Conservation (phyloP, 2,113 vertebrate species). For the Hemichromis elongatus region DNA sequence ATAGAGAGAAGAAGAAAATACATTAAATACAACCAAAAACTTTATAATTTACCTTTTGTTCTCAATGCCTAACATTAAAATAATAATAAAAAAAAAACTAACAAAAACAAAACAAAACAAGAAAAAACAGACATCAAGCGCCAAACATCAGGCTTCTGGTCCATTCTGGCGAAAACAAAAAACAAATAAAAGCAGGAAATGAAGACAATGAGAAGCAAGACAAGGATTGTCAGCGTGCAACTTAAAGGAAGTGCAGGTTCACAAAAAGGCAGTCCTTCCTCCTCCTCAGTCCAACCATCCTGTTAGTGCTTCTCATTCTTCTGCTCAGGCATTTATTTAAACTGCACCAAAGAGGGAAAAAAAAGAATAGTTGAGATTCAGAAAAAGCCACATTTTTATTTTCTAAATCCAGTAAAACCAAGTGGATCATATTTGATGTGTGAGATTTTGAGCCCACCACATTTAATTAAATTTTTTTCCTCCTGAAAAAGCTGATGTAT, state of each 20-base stretch:
- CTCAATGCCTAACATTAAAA: neutral
- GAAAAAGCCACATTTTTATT: neutral
- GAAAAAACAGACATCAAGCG: neutral
- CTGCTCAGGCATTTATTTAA: slow-evolving; percentile 42
- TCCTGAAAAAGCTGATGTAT: neutral
- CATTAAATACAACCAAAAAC: neutral
- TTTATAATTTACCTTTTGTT: slow-evolving; percentile 1
- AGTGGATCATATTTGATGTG: neutral
- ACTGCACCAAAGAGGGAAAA: slow-evolving; percentile 47
- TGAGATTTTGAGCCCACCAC: neutral
- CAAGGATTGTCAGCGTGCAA: slow-evolving; percentile 46
- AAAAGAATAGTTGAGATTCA: neutral
- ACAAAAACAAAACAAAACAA: neutral
- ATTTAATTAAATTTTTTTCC: neutral
- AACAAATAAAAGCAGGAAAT: neutral
- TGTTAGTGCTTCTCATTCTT: neutral
- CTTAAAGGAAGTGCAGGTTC: slow-evolving; percentile 15
- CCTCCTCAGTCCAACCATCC: slow-evolving; percentile 4
- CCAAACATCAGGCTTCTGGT: slow-evolving; percentile 10
- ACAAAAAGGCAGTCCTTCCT: neutral
- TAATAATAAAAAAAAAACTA: neutral
- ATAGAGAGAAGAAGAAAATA: neutral
- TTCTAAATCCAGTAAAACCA: neutral
- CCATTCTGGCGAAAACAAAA: slow-evolving; percentile 42
- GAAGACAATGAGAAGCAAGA: neutral